Conservation (phyloP, 2,888 invertebrate species). For the Sicus ferrugineus region DNA sequence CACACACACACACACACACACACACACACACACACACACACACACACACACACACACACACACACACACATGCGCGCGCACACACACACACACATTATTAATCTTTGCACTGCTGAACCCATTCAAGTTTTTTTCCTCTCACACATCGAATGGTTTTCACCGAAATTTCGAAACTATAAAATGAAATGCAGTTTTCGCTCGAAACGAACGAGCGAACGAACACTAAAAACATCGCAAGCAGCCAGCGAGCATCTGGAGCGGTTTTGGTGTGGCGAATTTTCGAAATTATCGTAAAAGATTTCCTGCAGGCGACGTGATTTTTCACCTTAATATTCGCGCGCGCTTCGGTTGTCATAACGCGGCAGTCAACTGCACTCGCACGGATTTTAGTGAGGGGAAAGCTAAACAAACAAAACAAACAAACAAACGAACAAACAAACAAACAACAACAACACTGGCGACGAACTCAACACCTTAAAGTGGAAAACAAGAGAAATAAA, state of each 20-base stretch:
- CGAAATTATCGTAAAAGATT: constrained; percentile 57
- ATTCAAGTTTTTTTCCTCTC: too few species aligned
- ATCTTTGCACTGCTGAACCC: too few species aligned
- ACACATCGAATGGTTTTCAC: too few species aligned
- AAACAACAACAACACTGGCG: neutral
- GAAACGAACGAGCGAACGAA: too few species aligned
- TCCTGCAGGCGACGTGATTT: constrained; percentile 61
- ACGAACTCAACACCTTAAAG: neutral
- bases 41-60: too few species aligned
- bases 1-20: too few species aligned
- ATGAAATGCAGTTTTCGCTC: too few species aligned
- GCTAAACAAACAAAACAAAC: neutral
- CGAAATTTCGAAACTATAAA: neutral
- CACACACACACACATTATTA: too few species aligned
- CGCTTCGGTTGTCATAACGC: constrained; percentile 48
- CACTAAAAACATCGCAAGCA: neutral
- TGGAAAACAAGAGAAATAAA: neutral
- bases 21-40: too few species aligned
- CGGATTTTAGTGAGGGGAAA: too few species aligned
- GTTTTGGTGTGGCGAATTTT: constrained; percentile 19
- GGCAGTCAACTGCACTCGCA: neutral
- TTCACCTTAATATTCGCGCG: constrained; percentile 50
- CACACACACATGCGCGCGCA: too few species aligned
- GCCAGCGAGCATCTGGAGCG: too few species aligned
- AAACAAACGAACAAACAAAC: neutral